phyloP scores from a whole-genome alignment of 1,140 invertebrate species.

The Sminthurinus signatus region DNA sequence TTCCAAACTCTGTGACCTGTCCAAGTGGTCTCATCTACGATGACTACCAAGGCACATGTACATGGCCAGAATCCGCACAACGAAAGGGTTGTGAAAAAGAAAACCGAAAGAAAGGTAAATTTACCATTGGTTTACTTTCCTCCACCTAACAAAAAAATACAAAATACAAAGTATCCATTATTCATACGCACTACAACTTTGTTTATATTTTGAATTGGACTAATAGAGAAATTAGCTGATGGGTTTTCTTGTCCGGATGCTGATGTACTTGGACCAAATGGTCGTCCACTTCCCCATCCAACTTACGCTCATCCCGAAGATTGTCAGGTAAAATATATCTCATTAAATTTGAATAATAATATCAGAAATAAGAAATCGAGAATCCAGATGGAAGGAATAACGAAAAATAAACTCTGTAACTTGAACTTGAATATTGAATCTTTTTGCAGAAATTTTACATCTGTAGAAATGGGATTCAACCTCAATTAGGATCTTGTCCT shows the following conservation, averaged over 20 bases:
- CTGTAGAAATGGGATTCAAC: slow-evolving; percentile 67
- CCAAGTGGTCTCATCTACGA: slow-evolving; percentile 75
- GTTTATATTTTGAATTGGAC: not conserved
- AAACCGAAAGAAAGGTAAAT: slow-evolving; percentile 56
- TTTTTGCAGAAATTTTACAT: slow-evolving; percentile 82
- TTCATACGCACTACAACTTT: too few relatives aligned
- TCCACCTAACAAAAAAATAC: too few relatives aligned
- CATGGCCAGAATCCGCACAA: slow-evolving; percentile 55
- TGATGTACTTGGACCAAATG: slow-evolving; percentile 60
- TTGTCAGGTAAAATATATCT: slow-evolving; percentile 60
- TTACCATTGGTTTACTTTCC: not conserved
- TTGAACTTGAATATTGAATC: too few relatives aligned
- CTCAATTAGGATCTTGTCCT: slow-evolving; percentile 68
- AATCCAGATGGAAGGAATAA: too few relatives aligned
- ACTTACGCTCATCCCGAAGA: slow-evolving; percentile 74
- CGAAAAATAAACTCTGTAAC: too few relatives aligned
- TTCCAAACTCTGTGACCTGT: slow-evolving; percentile 63
- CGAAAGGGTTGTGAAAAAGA: slow-evolving; percentile 56
- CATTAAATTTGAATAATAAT: not conserved
- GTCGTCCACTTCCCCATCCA: slow-evolving; percentile 64
- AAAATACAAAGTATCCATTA: too few relatives aligned
- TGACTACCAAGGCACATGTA: slow-evolving; percentile 63
- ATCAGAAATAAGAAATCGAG: too few relatives aligned
- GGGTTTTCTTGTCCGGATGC: slow-evolving; percentile 70
- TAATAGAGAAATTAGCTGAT: slow-evolving; percentile 59